Evolutionary conservation across 2,888 invertebrate species (phyloP).

Genomic region (Synergus umbraculus): DNA sequence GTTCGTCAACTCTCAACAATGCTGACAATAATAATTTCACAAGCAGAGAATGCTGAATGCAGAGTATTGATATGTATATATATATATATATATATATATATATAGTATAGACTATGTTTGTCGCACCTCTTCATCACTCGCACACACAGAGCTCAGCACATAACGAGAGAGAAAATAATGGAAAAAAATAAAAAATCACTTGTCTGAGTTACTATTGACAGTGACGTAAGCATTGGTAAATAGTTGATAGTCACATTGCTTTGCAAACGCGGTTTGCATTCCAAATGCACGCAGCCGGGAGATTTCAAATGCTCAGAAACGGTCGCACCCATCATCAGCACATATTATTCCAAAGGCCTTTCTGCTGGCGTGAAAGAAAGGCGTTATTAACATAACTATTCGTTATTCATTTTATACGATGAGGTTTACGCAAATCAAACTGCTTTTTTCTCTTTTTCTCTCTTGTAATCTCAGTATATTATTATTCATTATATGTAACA

Average conservation of each 20-base stretch:
- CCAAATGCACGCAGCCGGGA: conserved; percentile 2
- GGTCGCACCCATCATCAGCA: conserved; percentile 27
- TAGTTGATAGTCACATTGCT: conserved; percentile 35
- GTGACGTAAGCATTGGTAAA: conserved; percentile 33
- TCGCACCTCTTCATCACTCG: neutral
- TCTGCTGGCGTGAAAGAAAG: conserved; percentile 15
- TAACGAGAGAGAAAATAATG: neutral
- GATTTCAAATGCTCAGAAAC: conserved; percentile 37
- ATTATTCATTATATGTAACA: neutral
- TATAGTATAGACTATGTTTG: neutral
- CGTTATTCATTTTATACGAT: conserved; percentile 27
- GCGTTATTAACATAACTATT: conserved; percentile 14
- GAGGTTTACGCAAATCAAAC: neutral
- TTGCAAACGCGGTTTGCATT: conserved; percentile 34
- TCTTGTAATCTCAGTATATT: neutral
- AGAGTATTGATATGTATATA: neutral
- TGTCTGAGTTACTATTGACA: conserved; percentile 22
- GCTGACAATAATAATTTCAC: conserved; percentile 3
- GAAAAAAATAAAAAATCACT: conserved; percentile 1
- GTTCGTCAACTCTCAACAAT: conserved; percentile 8
- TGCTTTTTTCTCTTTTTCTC: neutral
- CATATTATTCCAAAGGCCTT: conserved; percentile 30
- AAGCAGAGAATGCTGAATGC: conserved; percentile 1
- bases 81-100: neutral
- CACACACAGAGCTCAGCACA: neutral